Evolutionary conservation across 1,140 invertebrate genomes (phyloP).

Genomic region (Rhagoletis pomonella): DNA sequence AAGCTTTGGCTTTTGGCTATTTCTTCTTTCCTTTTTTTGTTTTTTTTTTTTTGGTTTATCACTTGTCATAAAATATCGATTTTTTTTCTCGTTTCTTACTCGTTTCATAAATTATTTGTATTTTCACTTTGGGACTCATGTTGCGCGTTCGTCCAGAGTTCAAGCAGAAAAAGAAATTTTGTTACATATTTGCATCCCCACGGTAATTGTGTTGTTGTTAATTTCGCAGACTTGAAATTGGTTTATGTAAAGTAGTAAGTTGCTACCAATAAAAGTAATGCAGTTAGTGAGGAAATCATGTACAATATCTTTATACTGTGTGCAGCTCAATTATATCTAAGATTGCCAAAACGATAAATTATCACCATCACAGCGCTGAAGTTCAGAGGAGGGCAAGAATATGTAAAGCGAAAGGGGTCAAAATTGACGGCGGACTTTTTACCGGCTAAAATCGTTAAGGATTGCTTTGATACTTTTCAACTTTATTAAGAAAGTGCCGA

Average conservation of each 20-base stretch:
- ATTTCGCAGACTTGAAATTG: neutral
- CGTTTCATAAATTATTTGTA: constrained; percentile 12
- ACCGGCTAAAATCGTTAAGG: too few species aligned
- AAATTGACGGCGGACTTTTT: too few species aligned
- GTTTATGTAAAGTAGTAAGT: constrained; percentile 2
- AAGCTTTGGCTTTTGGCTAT: neutral
- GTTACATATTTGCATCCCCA: constrained; percentile 58
- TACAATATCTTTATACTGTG: constrained; percentile 2
- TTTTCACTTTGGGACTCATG: neutral
- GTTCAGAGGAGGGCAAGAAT: neutral
- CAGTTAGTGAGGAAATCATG: constrained; percentile 9
- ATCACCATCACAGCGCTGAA: neutral
- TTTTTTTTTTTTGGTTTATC: constrained; percentile 54
- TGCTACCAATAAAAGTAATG: neutral
- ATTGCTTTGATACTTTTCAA: too few species aligned
- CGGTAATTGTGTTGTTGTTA: constrained; percentile 56
- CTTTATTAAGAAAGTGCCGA: too few species aligned
- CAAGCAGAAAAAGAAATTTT: neutral
- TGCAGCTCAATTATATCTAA: constrained; percentile 12
- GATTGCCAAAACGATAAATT: neutral
- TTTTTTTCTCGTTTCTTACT: constrained; percentile 56
- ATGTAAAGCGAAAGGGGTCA: too few species aligned
- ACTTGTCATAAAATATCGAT: constrained; percentile 72
- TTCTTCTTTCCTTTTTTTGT: neutral
- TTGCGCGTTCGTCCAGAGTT: neutral